A percentile compares a stretch with the other conserved stretches of the same genome.
phyloP scores from a whole-genome alignment of 2,797 vertebrate species.

The Parambassis ranga region DNA sequence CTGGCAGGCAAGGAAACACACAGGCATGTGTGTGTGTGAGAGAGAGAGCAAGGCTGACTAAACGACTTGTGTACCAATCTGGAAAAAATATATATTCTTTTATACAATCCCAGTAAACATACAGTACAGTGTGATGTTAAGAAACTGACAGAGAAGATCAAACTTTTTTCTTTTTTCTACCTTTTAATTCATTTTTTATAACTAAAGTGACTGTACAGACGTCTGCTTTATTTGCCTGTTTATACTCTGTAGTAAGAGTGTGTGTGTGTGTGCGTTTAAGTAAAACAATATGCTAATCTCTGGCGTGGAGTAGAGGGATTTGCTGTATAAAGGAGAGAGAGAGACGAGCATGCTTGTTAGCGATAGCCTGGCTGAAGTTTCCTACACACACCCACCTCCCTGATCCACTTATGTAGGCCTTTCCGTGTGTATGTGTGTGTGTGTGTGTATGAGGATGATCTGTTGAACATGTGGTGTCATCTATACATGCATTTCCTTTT shows the following conservation, averaged over 20 bases:
- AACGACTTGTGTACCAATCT: too few relatives aligned
- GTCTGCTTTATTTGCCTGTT: conserved; percentile 12
- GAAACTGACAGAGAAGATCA: too few relatives aligned
- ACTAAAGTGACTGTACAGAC: conserved; percentile 12
- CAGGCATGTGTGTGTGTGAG: conserved; percentile 6
- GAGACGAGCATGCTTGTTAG: conserved; percentile 76
- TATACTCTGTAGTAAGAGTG: background rate
- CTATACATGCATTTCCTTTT: conserved; percentile 40
- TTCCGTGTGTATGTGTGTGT: conserved; percentile 32
- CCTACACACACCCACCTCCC: conserved; percentile 76
- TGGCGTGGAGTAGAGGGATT: conserved; percentile 74
- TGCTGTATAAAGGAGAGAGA: conserved; percentile 68
- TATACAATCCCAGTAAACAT: background rate
- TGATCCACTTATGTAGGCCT: conserved; percentile 79
- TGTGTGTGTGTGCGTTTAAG: conserved; percentile 10
- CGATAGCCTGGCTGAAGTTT: conserved; percentile 79
- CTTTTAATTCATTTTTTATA: background rate
- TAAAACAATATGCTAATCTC: conserved; percentile 79
- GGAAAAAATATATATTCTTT: background rate
- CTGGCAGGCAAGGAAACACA: background rate
- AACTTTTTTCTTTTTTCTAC: background rate
- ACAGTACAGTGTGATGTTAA: too few relatives aligned
- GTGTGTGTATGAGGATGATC: conserved; percentile 17
- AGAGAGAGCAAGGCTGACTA: too few relatives aligned
- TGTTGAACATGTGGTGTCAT: conserved; percentile 41